Percentiles rank a stretch among this genome's conserved stretches.
Evolutionary conservation across 2,888 invertebrate genomes (phyloP).

Genomic region (Caenorhabditis sp.): DNA sequence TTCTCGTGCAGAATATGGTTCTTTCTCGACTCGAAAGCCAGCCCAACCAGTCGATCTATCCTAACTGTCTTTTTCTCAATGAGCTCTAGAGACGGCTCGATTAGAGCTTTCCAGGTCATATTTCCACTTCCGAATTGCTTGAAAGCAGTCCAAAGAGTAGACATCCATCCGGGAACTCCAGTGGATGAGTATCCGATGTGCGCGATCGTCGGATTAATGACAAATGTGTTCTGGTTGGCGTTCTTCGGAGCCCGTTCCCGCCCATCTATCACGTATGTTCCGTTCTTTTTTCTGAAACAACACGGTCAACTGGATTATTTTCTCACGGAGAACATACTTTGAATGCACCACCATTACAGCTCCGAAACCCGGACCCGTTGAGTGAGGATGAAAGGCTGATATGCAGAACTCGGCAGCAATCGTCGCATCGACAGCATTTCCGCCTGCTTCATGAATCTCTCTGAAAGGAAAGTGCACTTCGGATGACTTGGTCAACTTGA

Average conservation of each 20-base stretch:
- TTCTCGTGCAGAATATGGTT: constrained; percentile 58
- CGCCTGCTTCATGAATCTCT: constrained; percentile 58
- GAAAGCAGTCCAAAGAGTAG: constrained; percentile 57
- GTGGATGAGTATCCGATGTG: constrained; percentile 69
- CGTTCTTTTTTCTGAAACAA: constrained; percentile 51
- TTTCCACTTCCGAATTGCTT: constrained; percentile 65
- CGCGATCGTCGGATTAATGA: constrained; percentile 61
- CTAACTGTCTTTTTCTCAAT: background rate
- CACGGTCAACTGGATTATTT: background rate
- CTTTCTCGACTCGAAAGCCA: constrained; percentile 51
- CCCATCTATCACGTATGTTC: constrained; percentile 62
- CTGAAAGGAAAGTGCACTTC: constrained; percentile 43
- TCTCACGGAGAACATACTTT: constrained; percentile 23
- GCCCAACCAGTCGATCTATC: constrained; percentile 38
- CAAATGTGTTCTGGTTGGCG: constrained; percentile 65
- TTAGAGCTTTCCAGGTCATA: constrained; percentile 56
- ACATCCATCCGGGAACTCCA: constrained; percentile 65
- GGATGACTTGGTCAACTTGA: too few species aligned
- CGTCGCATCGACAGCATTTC: constrained; percentile 64
- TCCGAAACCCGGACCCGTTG: constrained; percentile 66
- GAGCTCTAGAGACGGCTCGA: constrained; percentile 60
- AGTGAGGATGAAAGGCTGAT: constrained; percentile 65
- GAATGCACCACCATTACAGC: constrained; percentile 60
- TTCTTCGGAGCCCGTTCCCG: constrained; percentile 57
- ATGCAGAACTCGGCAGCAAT: constrained; percentile 67